Conservation (phyloP, 2,113 vertebrate species). For the Dromaius novaehollandiae region DNA sequence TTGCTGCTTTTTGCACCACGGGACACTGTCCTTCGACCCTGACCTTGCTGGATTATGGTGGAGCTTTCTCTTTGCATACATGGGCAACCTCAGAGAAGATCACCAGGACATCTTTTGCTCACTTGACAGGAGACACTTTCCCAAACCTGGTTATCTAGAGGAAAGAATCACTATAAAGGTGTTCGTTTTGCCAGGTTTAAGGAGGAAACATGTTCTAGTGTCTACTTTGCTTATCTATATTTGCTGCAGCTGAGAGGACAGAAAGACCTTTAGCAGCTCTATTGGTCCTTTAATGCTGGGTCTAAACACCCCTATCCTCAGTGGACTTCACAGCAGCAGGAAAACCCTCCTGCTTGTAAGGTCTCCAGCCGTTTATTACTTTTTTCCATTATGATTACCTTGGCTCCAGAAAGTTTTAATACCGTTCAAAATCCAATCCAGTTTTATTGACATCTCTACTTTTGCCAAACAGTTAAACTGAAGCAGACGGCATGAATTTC, state of each 20-base stretch:
- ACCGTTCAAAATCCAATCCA: slow-evolving; percentile 64
- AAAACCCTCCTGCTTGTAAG: background rate
- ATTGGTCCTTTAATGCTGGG: background rate
- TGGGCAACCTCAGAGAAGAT: background rate
- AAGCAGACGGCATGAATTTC: slow-evolving; percentile 71
- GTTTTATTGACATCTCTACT: slow-evolving; percentile 71
- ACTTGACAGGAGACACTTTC: rapidly evolving
- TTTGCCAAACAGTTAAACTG: slow-evolving; percentile 72
- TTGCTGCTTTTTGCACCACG: background rate
- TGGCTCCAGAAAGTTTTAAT: slow-evolving; percentile 76
- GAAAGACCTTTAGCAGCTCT: slow-evolving; percentile 3
- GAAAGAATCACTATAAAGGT: background rate
- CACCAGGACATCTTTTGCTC: rapidly evolving
- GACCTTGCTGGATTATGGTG: background rate
- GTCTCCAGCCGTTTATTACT: slow-evolving; percentile 67
- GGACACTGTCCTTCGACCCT: background rate
- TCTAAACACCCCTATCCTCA: slow-evolving; percentile 20
- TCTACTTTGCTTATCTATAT: background rate
- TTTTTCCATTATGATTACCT: slow-evolving; percentile 69
- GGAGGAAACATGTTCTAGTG: background rate
- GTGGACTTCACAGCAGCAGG: background rate
- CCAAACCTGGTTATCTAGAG: background rate
- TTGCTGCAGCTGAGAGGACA: background rate
- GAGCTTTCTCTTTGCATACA: background rate
- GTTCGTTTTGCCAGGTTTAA: background rate